Conservation (phyloP, 2,797 vertebrate species). For the Acestrorhynchus altus region DNA sequence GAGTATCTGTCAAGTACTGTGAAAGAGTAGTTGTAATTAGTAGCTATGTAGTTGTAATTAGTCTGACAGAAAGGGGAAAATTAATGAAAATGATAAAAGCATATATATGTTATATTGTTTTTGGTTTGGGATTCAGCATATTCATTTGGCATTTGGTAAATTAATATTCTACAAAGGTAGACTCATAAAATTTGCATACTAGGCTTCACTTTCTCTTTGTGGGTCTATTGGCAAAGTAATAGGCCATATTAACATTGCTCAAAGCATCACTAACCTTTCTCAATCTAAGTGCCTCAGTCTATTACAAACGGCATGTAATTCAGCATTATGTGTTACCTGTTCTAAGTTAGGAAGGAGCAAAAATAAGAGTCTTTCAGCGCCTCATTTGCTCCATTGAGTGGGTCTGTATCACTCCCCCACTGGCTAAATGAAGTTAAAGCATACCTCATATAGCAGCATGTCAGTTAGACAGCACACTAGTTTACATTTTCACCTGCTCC, state of each 20-base stretch:
- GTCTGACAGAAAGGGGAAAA: slow-evolving; percentile 24
- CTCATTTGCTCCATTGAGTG: slow-evolving; percentile 48
- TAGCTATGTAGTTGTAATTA: slow-evolving; percentile 16
- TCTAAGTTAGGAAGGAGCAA: slow-evolving; percentile 51
- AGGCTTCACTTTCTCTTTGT: slow-evolving; percentile 18
- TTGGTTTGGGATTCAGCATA: not conserved
- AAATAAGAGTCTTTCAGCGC: slow-evolving; percentile 63
- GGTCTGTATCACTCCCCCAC: slow-evolving; percentile 33
- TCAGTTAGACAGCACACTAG: slow-evolving; percentile 71
- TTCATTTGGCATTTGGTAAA: not conserved
- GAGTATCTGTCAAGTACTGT: not conserved
- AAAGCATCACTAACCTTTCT: slow-evolving; percentile 71
- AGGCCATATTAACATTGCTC: slow-evolving; percentile 69
- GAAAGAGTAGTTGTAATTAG: not conserved
- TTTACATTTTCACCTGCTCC: slow-evolving; percentile 11
- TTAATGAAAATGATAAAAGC: slow-evolving; percentile 31
- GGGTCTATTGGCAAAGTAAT: slow-evolving; percentile 65
- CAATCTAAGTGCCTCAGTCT: slow-evolving; percentile 69
- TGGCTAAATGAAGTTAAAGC: slow-evolving; percentile 65
- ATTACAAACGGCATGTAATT: slow-evolving; percentile 74
- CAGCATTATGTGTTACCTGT: slow-evolving; percentile 64
- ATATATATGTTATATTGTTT: not conserved
- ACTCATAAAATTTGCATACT: not conserved
- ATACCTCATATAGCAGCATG: slow-evolving; percentile 63
- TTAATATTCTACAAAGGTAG: slow-evolving; percentile 63